phyloP scores from a whole-genome alignment of 2,888 invertebrate genomes.

The Cryptus viduatorius region DNA sequence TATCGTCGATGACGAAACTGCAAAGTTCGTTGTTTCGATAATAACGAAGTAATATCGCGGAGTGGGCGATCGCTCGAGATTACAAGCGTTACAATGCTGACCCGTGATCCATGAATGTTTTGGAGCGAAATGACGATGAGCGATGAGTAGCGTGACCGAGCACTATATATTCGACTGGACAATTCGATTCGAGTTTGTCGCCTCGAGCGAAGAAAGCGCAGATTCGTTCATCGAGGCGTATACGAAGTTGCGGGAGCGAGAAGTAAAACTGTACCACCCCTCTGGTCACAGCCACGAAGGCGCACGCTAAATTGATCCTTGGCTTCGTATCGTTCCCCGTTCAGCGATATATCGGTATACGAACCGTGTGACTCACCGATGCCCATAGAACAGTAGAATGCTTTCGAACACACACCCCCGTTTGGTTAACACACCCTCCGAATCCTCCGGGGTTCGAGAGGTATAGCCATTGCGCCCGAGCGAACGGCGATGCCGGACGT shows the following conservation, averaged over 20 bases:
- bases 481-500: slow-evolving; percentile 65
- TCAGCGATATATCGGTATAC: slow-evolving; percentile 31
- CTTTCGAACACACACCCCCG: slow-evolving; percentile 69
- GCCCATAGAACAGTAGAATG: slow-evolving; percentile 44
- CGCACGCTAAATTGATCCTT: slow-evolving; percentile 58
- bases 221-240: slow-evolving; percentile 68
- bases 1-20: too few relatives aligned
- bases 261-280: not conserved
- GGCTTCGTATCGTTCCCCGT: slow-evolving; percentile 52
- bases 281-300: slow-evolving; percentile 41
- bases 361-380: slow-evolving; percentile 69
- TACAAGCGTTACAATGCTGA: too few relatives aligned
- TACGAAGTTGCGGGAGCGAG: slow-evolving; percentile 57
- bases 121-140: not conserved
- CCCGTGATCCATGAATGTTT: too few relatives aligned
- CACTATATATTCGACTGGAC: slow-evolving; percentile 67
- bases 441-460: slow-evolving; percentile 57
- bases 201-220: slow-evolving; percentile 67
- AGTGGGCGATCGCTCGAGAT: not conserved
- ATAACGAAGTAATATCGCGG: not conserved
- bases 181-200: slow-evolving; percentile 71
- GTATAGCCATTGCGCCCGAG: slow-evolving; percentile 48
- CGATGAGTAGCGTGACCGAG: slow-evolving; percentile 67
- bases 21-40: not conserved
- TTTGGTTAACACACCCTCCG: slow-evolving; percentile 59